Percentiles rank a stretch among this genome's conserved stretches.
Evolutionary conservation across 2,113 vertebrate species (phyloP).

Genomic region (Brienomyrus longianalis): DNA sequence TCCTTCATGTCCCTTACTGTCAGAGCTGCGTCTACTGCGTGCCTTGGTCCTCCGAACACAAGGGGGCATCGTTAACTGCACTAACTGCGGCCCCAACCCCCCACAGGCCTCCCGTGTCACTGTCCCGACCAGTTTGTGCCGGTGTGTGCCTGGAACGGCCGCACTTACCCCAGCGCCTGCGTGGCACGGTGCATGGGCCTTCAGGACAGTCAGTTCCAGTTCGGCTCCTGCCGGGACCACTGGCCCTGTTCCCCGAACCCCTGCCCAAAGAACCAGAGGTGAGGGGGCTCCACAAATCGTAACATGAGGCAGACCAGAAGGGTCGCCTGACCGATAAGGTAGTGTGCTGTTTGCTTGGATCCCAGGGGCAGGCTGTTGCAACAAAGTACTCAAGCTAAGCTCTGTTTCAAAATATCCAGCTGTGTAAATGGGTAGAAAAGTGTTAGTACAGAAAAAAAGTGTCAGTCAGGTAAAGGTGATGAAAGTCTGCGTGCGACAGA

Average conservation of each 20-base stretch:
- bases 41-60: not conserved
- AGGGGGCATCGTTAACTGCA: not conserved
- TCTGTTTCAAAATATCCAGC: not conserved
- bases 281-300: slow-evolving; percentile 23
- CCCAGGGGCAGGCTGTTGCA: not conserved
- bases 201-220: slow-evolving; percentile 82
- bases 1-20: not conserved
- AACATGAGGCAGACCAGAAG: not conserved
- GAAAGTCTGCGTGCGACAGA: not conserved
- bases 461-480: not conserved
- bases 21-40: not conserved
- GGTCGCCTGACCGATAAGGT: not conserved
- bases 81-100: not conserved
- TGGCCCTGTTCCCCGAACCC: slow-evolving; percentile 78
- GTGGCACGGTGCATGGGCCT: slow-evolving; percentile 90
- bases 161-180: slow-evolving; percentile 89
- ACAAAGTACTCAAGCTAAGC: not conserved
- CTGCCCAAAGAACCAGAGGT: slow-evolving; percentile 84
- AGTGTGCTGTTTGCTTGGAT: not conserved
- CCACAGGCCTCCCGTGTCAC: slow-evolving; percentile 81
- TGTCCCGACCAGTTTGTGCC: slow-evolving; percentile 90
- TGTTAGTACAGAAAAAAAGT: not conserved
- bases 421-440: not conserved
- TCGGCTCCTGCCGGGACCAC: slow-evolving; percentile 75
- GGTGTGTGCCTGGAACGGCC: slow-evolving; percentile 85